Conservation (phyloP, 2,888 invertebrate species). For the Pyrrhosoma nymphula region DNA sequence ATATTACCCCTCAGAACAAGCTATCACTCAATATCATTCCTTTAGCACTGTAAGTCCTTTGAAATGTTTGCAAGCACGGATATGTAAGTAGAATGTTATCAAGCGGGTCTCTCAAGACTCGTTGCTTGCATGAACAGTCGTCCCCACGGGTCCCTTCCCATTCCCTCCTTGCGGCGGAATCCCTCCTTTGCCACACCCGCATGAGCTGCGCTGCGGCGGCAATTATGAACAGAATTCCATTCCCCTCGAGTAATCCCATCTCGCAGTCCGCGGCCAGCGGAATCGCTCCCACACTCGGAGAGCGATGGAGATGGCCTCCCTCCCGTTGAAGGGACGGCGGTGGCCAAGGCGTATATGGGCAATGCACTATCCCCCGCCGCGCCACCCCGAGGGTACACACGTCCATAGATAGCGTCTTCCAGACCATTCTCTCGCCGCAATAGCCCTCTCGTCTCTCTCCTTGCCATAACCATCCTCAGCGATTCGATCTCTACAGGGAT, state of each 20-base stretch:
- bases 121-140: neutral
- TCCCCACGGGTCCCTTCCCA: neutral
- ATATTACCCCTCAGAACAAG: no score
- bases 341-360: neutral
- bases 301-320: neutral
- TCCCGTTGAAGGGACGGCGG: neutral
- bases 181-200: neutral
- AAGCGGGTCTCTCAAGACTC: neutral
- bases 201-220: neutral
- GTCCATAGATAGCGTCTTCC: neutral
- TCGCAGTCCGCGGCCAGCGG: neutral
- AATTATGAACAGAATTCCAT: slow-evolving; percentile 31
- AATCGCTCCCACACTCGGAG: neutral
- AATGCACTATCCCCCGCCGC: neutral
- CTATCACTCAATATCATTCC: no score
- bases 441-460: neutral
- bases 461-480: neutral
- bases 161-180: neutral
- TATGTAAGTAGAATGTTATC: neutral
- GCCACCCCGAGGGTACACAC: neutral
- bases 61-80: no score
- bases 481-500: neutral
- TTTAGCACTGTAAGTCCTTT: no score
- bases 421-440: neutral
- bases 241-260: neutral